phyloP scores from a whole-genome alignment of 2,797 vertebrate species.

The Sebastes oblongus region DNA sequence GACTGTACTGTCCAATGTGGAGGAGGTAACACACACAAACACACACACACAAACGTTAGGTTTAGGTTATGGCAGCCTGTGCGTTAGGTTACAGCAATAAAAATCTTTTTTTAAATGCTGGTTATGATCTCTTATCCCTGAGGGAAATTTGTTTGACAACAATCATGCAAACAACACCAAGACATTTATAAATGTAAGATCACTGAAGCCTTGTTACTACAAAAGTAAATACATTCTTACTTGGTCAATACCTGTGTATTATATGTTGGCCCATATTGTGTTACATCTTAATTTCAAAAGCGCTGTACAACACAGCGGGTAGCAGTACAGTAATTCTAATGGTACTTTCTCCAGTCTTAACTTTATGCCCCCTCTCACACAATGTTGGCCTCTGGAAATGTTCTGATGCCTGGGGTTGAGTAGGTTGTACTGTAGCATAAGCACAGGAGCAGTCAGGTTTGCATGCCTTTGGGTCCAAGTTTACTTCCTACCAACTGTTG shows the following conservation, averaged over 20 bases:
- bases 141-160: not conserved
- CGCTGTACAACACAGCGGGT: not conserved
- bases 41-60: not conserved
- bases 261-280: not conserved
- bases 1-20: constrained; percentile 93
- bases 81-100: not conserved
- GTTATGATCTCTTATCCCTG: not conserved
- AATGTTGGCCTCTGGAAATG: not conserved
- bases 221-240: too few species aligned
- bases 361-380: not conserved
- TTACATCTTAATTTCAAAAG: not conserved
- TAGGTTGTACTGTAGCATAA: not conserved
- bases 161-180: not conserved
- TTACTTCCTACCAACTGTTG: not conserved
- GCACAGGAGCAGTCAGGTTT: not conserved
- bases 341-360: not conserved
- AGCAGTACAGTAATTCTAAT: too few species aligned
- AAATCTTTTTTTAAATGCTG: not conserved
- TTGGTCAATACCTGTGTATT: not conserved
- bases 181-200: too few species aligned
- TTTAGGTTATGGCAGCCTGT: not conserved
- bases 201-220: too few species aligned
- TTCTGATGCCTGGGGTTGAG: not conserved
- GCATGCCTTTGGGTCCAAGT: not conserved
- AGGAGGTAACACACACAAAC: constrained; percentile 84